Percentiles rank a stretch among this genome's conserved stretches.
Conservation (phyloP, 30 jellyfish, hydroid and myxozoan species). For the Pseudorhiza aurosa region DNA sequence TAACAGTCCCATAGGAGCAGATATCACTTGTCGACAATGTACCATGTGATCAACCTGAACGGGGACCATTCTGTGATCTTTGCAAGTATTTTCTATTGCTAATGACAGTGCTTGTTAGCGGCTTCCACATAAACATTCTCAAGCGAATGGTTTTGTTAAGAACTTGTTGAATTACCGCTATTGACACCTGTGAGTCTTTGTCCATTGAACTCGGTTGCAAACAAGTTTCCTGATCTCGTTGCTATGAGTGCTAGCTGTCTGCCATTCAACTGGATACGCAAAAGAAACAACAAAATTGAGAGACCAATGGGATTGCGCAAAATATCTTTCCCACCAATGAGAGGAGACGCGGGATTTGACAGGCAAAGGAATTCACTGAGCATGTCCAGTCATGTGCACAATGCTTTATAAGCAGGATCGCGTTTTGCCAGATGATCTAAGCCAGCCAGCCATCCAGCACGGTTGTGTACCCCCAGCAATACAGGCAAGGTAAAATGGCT, state of each 20-base stretch:
- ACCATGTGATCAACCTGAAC: neutral
- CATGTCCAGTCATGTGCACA: constrained; percentile 52
- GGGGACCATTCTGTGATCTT: too few species aligned
- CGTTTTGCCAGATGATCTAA: constrained; percentile 37
- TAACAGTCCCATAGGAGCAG: neutral
- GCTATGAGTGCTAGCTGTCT: neutral
- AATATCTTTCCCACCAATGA: neutral
- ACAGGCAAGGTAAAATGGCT: neutral
- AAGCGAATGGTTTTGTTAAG: constrained; percentile 1
- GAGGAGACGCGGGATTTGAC: neutral
- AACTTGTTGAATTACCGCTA: neutral
- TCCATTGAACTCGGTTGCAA: neutral
- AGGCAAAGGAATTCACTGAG: neutral
- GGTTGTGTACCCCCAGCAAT: neutral
- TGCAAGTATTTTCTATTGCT: neutral
- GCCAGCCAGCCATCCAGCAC: neutral
- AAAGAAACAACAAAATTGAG: neutral
- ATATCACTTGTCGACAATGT: neutral
- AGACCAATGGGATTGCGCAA: neutral
- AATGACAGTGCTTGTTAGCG: neutral
- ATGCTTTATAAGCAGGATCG: constrained; percentile 37
- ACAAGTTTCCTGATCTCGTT: constrained; percentile 13
- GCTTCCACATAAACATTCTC: constrained; percentile 9
- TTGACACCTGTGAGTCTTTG: constrained; percentile 23
- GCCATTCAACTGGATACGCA: neutral